A percentile compares a stretch with the other conserved stretches of the same genome.
These are phyloP conservation scores for Vireo griseus DNA, from an alignment of 2,797 vertebrate genomes.

Conservation along the genomic window DNA sequence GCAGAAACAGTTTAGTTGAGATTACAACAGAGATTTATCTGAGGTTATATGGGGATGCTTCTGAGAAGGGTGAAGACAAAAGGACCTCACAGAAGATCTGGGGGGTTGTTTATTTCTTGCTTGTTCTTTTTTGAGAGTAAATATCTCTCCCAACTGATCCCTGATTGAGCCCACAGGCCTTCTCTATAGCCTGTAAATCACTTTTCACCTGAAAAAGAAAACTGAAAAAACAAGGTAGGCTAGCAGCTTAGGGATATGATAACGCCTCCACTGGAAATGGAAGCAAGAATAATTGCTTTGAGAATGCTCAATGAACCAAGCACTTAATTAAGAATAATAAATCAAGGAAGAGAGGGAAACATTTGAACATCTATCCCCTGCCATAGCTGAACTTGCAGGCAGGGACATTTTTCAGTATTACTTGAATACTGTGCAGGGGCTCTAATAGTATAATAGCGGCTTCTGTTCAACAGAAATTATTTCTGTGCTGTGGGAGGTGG, in stretches of 20 bases:
- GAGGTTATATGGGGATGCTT: background rate
- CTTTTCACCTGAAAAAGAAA: background rate
- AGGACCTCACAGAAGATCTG: background rate
- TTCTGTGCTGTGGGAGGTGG: background rate
- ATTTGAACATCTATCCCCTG: background rate
- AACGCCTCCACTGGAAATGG: constrained; percentile 22
- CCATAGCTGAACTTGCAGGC: background rate
- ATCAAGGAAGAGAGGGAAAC: constrained; percentile 32
- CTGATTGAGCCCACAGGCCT: background rate
- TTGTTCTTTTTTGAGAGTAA: background rate
- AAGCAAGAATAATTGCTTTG: constrained; percentile 49
- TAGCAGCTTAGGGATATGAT: background rate
- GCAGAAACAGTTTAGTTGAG: background rate
- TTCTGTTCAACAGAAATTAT: background rate
- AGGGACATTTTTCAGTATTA: background rate
- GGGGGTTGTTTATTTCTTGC: background rate
- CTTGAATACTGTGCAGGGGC: background rate
- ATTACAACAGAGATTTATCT: background rate
- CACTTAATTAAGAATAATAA: constrained; percentile 63
- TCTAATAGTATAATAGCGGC: background rate
- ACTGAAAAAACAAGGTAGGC: background rate
- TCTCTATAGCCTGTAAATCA: constrained; percentile 8
- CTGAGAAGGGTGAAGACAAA: background rate
- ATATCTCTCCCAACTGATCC: background rate
- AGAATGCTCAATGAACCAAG: constrained; percentile 7